phyloP scores from a whole-genome alignment of 2,113 vertebrate species.

The Bolborhynchus lineola region DNA sequence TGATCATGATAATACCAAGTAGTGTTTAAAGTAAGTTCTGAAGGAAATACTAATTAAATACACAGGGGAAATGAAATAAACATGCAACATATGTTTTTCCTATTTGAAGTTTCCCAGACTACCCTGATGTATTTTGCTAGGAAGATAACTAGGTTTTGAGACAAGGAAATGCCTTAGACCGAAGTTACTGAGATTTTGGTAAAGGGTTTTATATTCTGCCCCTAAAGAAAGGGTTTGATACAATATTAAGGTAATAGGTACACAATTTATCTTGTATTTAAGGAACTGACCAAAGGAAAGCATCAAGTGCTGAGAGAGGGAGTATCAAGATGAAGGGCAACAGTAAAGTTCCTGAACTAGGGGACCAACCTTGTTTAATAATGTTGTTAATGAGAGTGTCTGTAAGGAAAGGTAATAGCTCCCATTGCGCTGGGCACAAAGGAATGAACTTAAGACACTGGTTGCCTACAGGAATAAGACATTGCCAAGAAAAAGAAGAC shows the following conservation, averaged over 20 bases:
- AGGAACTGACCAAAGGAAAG: neutral
- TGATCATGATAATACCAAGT: constrained; percentile 8
- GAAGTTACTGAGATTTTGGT: neutral
- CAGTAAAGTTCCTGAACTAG: neutral
- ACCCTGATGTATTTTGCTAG: neutral
- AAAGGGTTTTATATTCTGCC: neutral
- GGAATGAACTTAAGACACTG: neutral
- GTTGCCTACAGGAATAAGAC: neutral
- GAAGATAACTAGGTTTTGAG: neutral
- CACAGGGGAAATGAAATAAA: neutral
- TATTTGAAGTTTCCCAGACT: neutral
- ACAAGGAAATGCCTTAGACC: neutral
- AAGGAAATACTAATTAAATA: constrained; percentile 32
- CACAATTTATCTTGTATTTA: neutral
- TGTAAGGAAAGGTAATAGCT: neutral
- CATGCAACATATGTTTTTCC: neutral
- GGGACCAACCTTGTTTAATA: neutral
- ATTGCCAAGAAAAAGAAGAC: neutral
- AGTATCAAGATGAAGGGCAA: neutral
- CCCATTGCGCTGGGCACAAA: neutral
- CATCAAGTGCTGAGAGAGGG: neutral
- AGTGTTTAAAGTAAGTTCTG: constrained; percentile 14
- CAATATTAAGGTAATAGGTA: neutral
- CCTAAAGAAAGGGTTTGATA: neutral
- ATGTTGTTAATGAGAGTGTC: neutral